These are phyloP conservation scores for Beaufortia kweichowensis DNA, from an alignment of 2,113 vertebrate species.

Conservation along the genomic window DNA sequence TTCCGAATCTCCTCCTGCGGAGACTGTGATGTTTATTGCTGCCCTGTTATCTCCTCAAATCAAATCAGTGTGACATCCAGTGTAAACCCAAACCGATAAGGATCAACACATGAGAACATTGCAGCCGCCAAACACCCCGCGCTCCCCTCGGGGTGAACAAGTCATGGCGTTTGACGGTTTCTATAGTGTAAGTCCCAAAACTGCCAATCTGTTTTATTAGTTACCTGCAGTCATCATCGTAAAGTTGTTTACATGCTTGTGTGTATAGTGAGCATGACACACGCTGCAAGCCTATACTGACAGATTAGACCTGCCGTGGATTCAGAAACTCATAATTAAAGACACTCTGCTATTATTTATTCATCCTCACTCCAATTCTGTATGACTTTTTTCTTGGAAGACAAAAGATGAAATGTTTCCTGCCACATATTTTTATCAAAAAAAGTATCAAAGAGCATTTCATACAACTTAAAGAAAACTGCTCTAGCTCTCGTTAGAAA, in stretches of 20 bases:
- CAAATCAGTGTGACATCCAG: slow-evolving; percentile 41
- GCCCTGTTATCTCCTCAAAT: slow-evolving; percentile 38
- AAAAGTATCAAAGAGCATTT: no score
- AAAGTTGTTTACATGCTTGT: slow-evolving; percentile 53
- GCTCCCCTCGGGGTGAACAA: slow-evolving; percentile 12
- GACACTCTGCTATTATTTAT: background rate
- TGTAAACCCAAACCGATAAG: slow-evolving; percentile 36
- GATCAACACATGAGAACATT: slow-evolving; percentile 16
- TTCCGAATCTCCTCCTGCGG: background rate
- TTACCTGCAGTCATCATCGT: slow-evolving; percentile 49
- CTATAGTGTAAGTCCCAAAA: slow-evolving; percentile 52
- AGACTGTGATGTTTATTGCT: slow-evolving; percentile 25
- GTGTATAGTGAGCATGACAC: background rate
- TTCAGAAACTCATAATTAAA: slow-evolving; percentile 21
- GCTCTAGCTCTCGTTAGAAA: no score
- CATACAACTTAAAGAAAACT: no score
- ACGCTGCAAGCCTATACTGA: slow-evolving; percentile 44
- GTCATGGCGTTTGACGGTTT: slow-evolving; percentile 27
- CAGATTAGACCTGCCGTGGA: slow-evolving; percentile 46
- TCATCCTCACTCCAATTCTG: no score
- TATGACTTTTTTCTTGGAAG: no score
- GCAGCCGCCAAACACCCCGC: slow-evolving; percentile 3
- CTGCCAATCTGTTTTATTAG: slow-evolving; percentile 48
- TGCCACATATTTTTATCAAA: no score
- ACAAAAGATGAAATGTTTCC: no score